These are phyloP conservation scores for Leptinotarsa undecemlineata DNA, from an alignment of 1,140 invertebrate species.

Conservation along the genomic window DNA sequence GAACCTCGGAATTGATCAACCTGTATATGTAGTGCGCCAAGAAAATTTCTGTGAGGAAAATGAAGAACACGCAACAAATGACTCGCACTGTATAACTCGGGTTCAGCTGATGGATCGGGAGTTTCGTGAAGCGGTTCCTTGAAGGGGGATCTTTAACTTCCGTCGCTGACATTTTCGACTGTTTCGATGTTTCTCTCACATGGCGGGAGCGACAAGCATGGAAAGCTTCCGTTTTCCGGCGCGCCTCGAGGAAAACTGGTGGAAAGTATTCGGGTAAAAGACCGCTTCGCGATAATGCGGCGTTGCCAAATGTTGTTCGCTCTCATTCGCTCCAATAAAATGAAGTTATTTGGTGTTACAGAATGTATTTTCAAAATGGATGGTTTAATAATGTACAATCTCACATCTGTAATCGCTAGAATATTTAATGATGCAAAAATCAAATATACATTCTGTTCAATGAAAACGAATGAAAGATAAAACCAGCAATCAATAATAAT, in stretches of 20 bases:
- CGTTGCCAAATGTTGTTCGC: not conserved
- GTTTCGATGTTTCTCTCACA: not conserved
- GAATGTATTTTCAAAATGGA: too few relatives aligned
- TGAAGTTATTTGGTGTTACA: too few relatives aligned
- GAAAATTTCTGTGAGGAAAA: conserved; percentile 52
- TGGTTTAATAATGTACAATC: too few relatives aligned
- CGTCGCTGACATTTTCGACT: conserved; percentile 40
- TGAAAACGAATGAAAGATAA: too few relatives aligned
- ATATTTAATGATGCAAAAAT: too few relatives aligned
- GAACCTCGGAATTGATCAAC: conserved; percentile 50
- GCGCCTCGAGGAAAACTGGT: conserved; percentile 3
- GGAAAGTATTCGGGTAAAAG: not conserved
- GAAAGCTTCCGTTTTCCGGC: not conserved
- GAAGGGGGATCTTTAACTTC: conserved; percentile 33
- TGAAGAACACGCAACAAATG: conserved; percentile 52
- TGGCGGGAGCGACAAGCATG: conserved; percentile 1
- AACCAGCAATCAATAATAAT: too few relatives aligned
- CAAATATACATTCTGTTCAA: too few relatives aligned
- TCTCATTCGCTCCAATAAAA: too few relatives aligned
- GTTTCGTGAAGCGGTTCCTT: conserved; percentile 32
- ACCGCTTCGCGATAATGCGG: not conserved
- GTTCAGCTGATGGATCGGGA: conserved; percentile 46
- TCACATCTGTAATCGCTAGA: too few relatives aligned
- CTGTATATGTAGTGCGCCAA: conserved; percentile 53
- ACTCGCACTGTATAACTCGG: conserved; percentile 52